These are phyloP conservation scores for Coryphaenoides rupestris DNA, from an alignment of 2,113 vertebrate genomes.

Conservation along the genomic window DNA sequence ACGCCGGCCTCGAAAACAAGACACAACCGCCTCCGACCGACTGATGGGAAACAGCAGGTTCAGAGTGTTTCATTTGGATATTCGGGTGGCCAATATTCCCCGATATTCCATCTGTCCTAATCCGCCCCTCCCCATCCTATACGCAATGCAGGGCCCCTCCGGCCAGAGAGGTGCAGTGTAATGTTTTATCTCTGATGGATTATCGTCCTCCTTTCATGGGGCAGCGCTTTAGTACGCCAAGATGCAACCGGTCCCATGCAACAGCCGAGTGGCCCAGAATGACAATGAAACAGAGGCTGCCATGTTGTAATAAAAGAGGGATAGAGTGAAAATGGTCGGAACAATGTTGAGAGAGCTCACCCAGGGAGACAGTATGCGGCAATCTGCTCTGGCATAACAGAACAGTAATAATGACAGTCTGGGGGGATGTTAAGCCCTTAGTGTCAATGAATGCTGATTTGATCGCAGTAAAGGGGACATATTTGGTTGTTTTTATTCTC, in stretches of 20 bases:
- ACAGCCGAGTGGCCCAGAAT: slow-evolving; percentile 30
- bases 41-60: slow-evolving; percentile 29
- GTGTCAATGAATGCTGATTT: slow-evolving; percentile 29
- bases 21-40: slow-evolving; percentile 33
- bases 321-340: slow-evolving; percentile 25
- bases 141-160: slow-evolving; percentile 22
- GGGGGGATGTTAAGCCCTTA: slow-evolving; percentile 46
- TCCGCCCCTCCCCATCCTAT: background rate
- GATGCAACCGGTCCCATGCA: slow-evolving; percentile 19
- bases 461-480: slow-evolving; percentile 17
- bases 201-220: slow-evolving; percentile 25
- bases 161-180: slow-evolving; percentile 28
- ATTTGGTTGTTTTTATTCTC: too few relatives aligned
- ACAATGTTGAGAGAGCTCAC: slow-evolving; percentile 41
- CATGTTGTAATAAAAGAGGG: slow-evolving; percentile 42
- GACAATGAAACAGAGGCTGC: slow-evolving; percentile 55
- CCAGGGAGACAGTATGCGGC: slow-evolving; percentile 57
- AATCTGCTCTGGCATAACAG: slow-evolving; percentile 64
- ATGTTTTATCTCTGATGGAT: slow-evolving; percentile 55
- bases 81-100: slow-evolving; percentile 33
- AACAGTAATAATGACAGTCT: slow-evolving; percentile 61
- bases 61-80: slow-evolving; percentile 51
- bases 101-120: slow-evolving; percentile 29
- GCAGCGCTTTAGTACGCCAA: slow-evolving; percentile 30
- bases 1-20: slow-evolving; percentile 23